Evolutionary conservation across 2,797 vertebrate species (phyloP), one percentile per base, ranked within the genome.

Genomic region (Betta splendens): DNA sequence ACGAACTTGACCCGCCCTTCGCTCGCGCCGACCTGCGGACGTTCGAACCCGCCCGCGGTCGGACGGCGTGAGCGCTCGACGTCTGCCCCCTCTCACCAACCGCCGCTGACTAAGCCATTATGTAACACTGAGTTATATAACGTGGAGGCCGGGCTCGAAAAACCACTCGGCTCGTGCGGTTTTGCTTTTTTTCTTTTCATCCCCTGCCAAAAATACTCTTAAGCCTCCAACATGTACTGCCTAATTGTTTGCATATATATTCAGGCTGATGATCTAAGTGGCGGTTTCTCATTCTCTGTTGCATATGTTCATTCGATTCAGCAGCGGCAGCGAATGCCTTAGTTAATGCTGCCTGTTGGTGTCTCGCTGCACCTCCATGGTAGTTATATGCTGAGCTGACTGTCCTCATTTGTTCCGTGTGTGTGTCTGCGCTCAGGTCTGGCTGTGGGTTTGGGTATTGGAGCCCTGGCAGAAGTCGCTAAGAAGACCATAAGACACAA

Each of bases 381-480:
- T 15, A 10, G 25, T 38, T 10, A 20, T 9, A 23, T 17, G 22
- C 1, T 9, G 13, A 32, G 18, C 12, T n/a, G n/a, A n/a, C n/a
- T n/a, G n/a, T n/a, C n/a, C n/a, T n/a, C n/a, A n/a, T n/a, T n/a
- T n/a, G n/a, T n/a, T n/a, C n/a, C n/a, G 21, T 58, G 0, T 60
- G 16, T 80, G 17, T 67, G 37, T 69, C 17, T 59, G 40, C 69
- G 32, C 4, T n/a, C 87, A 99, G 97, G 97, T 50, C 85, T 99
- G 8, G 97, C 97, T 5, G 94, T 99, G 38, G 95, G 97, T 48
- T 90, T 99, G 85, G 96, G 97, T 47, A 90, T 99, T 3, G 97
- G 97, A 35, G 97, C 96, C 0, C 65, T 99, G 56, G 97, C 97
- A 10, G 97, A 99, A 83, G 95, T 98, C 1, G 97, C 97, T 8